Conservation (phyloP, 1,140 invertebrate genomes). For the Drosophila fuyamai region DNA sequence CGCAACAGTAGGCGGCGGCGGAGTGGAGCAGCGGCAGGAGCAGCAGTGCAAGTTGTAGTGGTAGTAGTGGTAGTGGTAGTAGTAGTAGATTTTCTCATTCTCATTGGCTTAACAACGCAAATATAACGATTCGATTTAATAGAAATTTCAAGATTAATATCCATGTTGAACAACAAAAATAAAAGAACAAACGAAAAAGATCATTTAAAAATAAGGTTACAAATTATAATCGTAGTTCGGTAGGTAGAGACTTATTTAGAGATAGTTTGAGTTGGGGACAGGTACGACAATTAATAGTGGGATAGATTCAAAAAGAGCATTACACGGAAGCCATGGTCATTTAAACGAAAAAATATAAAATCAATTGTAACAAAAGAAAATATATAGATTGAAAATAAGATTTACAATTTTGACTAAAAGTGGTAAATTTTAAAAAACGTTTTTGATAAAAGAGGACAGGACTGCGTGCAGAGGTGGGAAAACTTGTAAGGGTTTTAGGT, state of each 20-base stretch:
- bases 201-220: constrained; percentile 55
- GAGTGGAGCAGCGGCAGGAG: constrained; percentile 67
- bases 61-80: constrained; percentile 78
- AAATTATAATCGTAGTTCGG: constrained; percentile 44
- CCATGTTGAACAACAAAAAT: constrained; percentile 67
- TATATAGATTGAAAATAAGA: background rate
- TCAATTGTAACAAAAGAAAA: constrained; percentile 4
- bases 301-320: constrained; percentile 13
- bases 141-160: constrained; percentile 75
- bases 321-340: constrained; percentile 50
- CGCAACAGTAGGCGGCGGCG: constrained; percentile 41
- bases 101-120: constrained; percentile 84
- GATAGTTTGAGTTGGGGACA: constrained; percentile 14
- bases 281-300: constrained; percentile 11
- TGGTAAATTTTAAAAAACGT: constrained; percentile 16
- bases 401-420: constrained; percentile 45
- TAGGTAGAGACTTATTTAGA: constrained; percentile 17
- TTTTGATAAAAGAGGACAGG: background rate
- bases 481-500: background rate
- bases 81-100: constrained; percentile 84
- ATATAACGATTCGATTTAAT: constrained; percentile 84
- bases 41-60: constrained; percentile 81
- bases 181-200: constrained; percentile 59
- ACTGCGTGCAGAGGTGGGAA: constrained; percentile 32
- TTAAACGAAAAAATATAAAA: constrained; percentile 24